A percentile compares a stretch with the other conserved stretches of the same genome.
These are phyloP conservation scores for Muscicapa striata DNA, from an alignment of 2,797 vertebrate species.

Conservation along the genomic window DNA sequence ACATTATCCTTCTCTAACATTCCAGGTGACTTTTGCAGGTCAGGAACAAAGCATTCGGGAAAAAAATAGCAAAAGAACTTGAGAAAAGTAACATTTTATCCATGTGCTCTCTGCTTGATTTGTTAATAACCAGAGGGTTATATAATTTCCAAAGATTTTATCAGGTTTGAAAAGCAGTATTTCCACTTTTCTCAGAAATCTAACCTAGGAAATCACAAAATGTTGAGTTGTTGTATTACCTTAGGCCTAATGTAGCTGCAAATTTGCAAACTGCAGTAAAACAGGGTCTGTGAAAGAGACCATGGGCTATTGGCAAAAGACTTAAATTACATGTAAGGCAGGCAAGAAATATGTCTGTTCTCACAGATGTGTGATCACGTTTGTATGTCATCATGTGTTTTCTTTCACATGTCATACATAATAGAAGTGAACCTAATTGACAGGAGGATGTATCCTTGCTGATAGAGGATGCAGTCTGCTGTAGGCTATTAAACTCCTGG, in stretches of 20 bases:
- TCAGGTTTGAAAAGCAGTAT: background rate
- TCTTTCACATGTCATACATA: background rate
- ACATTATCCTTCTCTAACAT: background rate
- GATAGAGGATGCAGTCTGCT: background rate
- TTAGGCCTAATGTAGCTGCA: background rate
- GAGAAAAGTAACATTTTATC: background rate
- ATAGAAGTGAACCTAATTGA: background rate
- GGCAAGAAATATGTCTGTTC: background rate
- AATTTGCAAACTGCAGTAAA: background rate
- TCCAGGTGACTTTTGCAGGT: background rate
- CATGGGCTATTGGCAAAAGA: background rate
- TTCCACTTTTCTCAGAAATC: background rate
- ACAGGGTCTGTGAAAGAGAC: background rate
- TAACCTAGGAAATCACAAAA: background rate
- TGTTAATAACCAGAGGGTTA: background rate
- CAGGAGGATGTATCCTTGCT: background rate
- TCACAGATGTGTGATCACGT: background rate
- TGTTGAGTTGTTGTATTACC: background rate
- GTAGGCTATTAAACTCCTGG: background rate
- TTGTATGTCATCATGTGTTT: background rate
- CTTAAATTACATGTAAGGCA: background rate
- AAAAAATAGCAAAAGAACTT: background rate
- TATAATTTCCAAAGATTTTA: background rate
- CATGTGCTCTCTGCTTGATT: background rate
- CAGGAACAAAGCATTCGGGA: background rate